phyloP scores from a whole-genome alignment of 2,797 vertebrate species.

The Acropternis orthonyx region DNA sequence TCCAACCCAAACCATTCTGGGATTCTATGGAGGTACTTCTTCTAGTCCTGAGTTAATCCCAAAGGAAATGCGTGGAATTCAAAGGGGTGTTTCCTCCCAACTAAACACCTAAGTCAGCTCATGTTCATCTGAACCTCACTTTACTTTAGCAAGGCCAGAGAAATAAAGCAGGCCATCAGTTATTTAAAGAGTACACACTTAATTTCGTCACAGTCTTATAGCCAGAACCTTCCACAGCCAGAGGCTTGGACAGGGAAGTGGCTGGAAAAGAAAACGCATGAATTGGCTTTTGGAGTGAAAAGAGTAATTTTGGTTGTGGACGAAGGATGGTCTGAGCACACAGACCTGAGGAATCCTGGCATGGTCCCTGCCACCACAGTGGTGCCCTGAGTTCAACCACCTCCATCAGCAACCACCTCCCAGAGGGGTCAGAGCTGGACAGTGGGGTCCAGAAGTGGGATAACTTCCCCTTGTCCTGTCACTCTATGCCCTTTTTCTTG shows the following conservation, averaged over 20 bases:
- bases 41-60: neutral
- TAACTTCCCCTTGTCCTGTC: neutral
- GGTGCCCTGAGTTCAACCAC: neutral
- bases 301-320: rapidly evolving
- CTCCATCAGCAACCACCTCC: neutral
- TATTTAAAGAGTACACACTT: neutral
- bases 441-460: neutral
- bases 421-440: neutral
- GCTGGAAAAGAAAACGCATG: neutral
- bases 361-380: rapidly evolving
- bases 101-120: slow-evolving; percentile 24
- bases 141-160: slow-evolving; percentile 6
- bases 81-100: neutral
- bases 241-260: neutral
- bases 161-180: slow-evolving; percentile 32
- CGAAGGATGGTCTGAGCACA: neutral
- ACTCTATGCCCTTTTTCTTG: neutral
- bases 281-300: neutral
- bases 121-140: neutral
- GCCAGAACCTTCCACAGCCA: neutral
- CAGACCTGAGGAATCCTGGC: neutral
- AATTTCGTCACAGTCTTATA: neutral
- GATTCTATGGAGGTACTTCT: neutral
- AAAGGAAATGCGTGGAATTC: slow-evolving; percentile 27
- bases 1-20: neutral